Percentiles rank a stretch among this genome's conserved stretches.
Evolutionary conservation across 2,113 vertebrate genomes (phyloP).

Genomic region (Agapornis roseicollis): DNA sequence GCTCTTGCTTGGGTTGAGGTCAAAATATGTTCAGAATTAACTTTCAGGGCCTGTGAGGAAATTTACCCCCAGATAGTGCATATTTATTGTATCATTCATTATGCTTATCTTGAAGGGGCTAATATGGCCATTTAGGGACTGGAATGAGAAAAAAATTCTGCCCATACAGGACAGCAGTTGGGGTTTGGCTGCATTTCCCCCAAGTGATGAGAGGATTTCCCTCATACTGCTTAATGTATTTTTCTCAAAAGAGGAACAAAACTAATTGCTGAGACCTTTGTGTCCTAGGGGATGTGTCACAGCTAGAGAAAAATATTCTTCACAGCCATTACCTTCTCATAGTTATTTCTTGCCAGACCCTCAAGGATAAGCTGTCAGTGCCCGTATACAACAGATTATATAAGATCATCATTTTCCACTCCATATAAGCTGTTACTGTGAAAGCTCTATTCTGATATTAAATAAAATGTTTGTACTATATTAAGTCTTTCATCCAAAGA

Average conservation of each 20-base stretch:
- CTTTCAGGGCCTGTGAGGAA: not conserved
- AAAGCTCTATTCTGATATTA: constrained; percentile 42
- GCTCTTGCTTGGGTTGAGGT: not conserved
- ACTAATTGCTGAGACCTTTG: constrained; percentile 41
- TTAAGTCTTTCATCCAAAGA: constrained; percentile 42
- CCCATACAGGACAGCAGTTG: not conserved
- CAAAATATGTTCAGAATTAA: not conserved
- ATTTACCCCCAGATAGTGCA: not conserved
- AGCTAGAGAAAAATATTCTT: constrained; percentile 27
- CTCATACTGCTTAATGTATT: not conserved
- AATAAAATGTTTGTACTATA: constrained; percentile 43
- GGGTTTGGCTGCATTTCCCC: not conserved
- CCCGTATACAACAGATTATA: constrained; percentile 47
- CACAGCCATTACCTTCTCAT: constrained; percentile 49
- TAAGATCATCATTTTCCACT: constrained; percentile 64
- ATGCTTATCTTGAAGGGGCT: not conserved
- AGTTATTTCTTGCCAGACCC: constrained; percentile 56
- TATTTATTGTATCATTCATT: not conserved
- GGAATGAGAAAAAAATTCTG: not conserved
- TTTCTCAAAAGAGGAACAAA: constrained; percentile 26
- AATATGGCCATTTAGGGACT: not conserved
- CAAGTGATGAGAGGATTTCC: not conserved
- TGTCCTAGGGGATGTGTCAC: constrained; percentile 40
- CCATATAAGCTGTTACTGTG: constrained; percentile 44
- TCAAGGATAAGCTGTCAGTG: constrained; percentile 58